Evolutionary conservation across 2,113 vertebrate species (phyloP), one percentile per base, ranked within the genome.

Genomic region (Oncorhynchus kisutch): DNA sequence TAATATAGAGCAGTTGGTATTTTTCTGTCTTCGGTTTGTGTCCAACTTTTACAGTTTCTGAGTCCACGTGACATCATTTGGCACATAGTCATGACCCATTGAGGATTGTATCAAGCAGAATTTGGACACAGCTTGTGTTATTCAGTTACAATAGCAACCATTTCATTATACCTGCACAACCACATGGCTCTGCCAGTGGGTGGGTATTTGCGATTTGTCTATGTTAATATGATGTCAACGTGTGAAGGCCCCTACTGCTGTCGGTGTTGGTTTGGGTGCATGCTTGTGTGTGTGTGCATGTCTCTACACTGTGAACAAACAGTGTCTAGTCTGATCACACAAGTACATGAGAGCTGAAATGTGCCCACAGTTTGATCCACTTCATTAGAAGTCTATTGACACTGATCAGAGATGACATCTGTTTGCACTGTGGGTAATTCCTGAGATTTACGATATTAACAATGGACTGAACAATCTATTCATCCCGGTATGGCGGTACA

Each of bases 381-480:
- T 88, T 85, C 81, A 85, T 88, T 85, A 85, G 81, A 78, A 62
- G 73, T 72, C 67, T 69, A 76, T 81, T 91, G 85, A 88, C 76
- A 79, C 74, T 86, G 86, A 91, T 85, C 69, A 67, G 62, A 71
- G 75, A 82, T 64, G 86, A 86, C 86, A 81, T 80, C 76, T 71
- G 77, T 80, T 67, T 72, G 72, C 79, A 77, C 79, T 83, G 82
- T 75, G 73, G 71, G 84, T 88, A 82, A 88, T 90, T 85, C 85
- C 77, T 66, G 80, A 89, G 80, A 91, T 86, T 88, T 86, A 90
- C 75, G 77, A 80, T 68, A 67, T 79, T 85, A 90, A 90, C 85
- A 87, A 84, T 65, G 69, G 62, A 73, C 67, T 78, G 76, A 85
- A 82, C 85, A 75, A 87, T 89, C 79, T 76, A 48, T 84, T 75